A percentile compares a stretch with the other conserved stretches of the same genome.
phyloP scores from a whole-genome alignment of 2,113 vertebrate species.

The Andinoacara biseriatus region DNA sequence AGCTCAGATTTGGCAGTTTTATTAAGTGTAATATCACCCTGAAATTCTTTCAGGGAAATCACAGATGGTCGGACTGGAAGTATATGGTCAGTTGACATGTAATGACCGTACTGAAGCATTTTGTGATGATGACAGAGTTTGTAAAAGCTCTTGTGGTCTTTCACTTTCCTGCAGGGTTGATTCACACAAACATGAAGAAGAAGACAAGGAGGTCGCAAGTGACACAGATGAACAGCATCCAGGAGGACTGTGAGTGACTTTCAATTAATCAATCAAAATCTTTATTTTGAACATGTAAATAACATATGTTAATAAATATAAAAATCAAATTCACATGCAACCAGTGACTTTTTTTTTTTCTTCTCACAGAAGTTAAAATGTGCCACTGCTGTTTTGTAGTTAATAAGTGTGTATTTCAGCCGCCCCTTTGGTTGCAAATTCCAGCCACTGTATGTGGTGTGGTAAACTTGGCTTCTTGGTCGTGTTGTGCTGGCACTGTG shows the following conservation, averaged over 20 bases:
- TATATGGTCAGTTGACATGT: not conserved
- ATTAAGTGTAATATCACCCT: not conserved
- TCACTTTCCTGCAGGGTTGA: not conserved
- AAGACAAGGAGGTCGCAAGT: not conserved
- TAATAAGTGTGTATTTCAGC: not conserved
- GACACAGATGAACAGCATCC: not conserved
- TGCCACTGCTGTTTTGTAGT: not conserved
- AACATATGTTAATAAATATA: too few species aligned
- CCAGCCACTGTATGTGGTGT: not conserved
- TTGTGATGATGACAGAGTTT: not conserved
- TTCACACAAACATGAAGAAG: constrained; percentile 46
- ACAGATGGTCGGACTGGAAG: not conserved
- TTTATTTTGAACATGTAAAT: too few species aligned
- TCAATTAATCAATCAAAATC: too few species aligned
- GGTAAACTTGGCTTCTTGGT: not conserved
- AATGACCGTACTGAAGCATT: not conserved
- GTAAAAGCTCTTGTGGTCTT: not conserved
- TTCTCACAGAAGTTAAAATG: not conserved
- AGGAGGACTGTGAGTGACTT: constrained; percentile 48
- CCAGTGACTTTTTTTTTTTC: too few species aligned
- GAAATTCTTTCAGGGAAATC: not conserved
- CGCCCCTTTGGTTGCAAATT: not conserved
- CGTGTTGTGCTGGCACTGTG: not conserved
- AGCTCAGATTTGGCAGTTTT: not conserved
- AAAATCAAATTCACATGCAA: too few species aligned